A percentile compares a stretch with the other conserved stretches of the same genome.
Conservation (phyloP, 2,113 vertebrate genomes). For the Sclerurus mexicanus region DNA sequence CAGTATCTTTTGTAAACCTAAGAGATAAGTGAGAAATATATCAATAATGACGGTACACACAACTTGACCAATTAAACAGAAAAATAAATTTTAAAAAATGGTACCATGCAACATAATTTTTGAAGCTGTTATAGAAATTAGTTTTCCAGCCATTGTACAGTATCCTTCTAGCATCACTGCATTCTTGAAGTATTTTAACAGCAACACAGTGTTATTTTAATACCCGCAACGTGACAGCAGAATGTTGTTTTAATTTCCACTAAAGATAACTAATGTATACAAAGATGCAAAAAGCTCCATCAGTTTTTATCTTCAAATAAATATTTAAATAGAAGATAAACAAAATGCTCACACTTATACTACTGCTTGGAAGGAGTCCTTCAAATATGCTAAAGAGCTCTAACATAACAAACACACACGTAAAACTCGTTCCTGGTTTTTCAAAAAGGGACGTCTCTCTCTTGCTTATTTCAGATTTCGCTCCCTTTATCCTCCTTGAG, state of each 20-base stretch:
- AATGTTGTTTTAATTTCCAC: background rate
- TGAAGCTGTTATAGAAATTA: background rate
- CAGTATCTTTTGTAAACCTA: constrained; percentile 94
- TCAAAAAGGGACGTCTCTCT: background rate
- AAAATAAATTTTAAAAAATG: background rate
- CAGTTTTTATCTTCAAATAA: background rate
- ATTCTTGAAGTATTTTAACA: background rate
- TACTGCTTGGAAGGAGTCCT: background rate
- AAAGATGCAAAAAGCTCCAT: background rate
- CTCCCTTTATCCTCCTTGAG: background rate
- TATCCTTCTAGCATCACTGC: background rate
- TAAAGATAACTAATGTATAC: background rate
- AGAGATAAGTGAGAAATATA: background rate
- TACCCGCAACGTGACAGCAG: background rate
- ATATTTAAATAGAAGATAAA: background rate
- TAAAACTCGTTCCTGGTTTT: background rate
- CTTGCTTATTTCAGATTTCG: background rate
- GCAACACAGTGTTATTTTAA: background rate
- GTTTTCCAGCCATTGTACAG: background rate
- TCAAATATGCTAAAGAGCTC: background rate
- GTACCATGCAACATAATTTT: background rate
- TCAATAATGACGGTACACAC: background rate
- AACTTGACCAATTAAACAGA: background rate
- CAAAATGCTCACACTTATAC: background rate
- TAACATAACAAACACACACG: background rate